Conservation (phyloP, 2,888 invertebrate genomes). For the Mesorhabditis spiculigera region DNA sequence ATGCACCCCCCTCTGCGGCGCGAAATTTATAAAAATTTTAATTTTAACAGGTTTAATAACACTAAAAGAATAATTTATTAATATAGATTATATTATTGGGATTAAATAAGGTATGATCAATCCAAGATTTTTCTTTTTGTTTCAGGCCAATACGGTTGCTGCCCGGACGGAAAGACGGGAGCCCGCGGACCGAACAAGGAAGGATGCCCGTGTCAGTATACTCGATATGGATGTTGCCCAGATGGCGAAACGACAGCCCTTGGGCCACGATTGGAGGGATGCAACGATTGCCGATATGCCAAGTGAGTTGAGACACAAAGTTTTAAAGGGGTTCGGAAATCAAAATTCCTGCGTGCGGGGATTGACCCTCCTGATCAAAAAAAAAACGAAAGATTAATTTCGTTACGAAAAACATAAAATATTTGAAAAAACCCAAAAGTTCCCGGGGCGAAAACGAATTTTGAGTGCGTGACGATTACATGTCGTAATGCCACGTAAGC, state of each 20-base stretch:
- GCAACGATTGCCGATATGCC: conserved; percentile 62
- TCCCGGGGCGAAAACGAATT: no score
- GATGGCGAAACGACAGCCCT: conserved; percentile 61
- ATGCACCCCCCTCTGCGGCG: no score
- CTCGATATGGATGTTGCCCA: conserved; percentile 58
- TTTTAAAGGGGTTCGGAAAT: conserved; percentile 3
- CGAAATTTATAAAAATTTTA: no score
- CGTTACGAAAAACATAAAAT: background rate
- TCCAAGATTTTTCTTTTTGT: background rate
- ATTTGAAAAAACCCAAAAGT: background rate
- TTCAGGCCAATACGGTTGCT: conserved; percentile 75
- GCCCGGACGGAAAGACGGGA: conserved; percentile 77
- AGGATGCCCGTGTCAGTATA: conserved; percentile 64
- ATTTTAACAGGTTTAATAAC: no score
- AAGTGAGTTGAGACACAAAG: conserved; percentile 27
- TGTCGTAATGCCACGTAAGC: no score
- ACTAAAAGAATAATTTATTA: no score
- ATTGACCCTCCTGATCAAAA: background rate
- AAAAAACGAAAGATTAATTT: conserved; percentile 4
- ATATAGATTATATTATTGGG: no score
- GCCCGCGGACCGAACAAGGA: conserved; percentile 79
- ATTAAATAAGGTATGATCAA: no score
- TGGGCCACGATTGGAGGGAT: conserved; percentile 75
- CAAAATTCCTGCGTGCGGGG: background rate
- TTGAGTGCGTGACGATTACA: no score